Evolutionary conservation across 2,113 vertebrate species (phyloP).

Genomic region (Lathamus discolor): DNA sequence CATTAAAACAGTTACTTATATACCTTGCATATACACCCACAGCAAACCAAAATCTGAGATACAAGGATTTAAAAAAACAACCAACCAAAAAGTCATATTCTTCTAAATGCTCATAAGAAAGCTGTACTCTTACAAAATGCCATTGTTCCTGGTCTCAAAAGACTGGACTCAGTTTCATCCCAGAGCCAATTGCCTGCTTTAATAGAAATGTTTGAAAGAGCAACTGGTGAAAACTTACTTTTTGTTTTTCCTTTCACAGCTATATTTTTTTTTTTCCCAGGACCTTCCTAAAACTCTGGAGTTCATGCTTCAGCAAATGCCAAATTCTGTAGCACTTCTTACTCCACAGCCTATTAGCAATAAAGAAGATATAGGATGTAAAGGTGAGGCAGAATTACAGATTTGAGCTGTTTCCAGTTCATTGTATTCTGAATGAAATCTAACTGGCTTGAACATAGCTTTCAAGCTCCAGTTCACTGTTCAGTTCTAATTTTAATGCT

Average conservation of each 20-base stretch:
- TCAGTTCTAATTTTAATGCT: not conserved
- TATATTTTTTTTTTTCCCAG: not conserved
- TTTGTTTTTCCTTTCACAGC: not conserved
- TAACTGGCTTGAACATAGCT: not conserved
- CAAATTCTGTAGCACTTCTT: not conserved
- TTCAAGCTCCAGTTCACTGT: not conserved
- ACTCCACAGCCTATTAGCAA: not conserved
- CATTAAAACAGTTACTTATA: not conserved
- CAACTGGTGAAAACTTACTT: not conserved
- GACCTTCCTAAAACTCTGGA: not conserved
- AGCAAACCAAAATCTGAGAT: not conserved
- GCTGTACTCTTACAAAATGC: not conserved
- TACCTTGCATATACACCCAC: not conserved
- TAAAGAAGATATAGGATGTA: not conserved
- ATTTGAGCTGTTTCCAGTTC: not conserved
- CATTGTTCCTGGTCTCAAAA: not conserved
- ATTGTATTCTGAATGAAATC: not conserved
- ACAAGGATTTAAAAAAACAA: not conserved
- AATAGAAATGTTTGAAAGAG: not conserved
- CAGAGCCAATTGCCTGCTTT: not conserved
- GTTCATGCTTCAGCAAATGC: constrained; percentile 5
- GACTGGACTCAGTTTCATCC: not conserved
- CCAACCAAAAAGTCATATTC: not conserved
- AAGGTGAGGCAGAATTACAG: not conserved
- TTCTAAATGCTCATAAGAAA: not conserved